These are phyloP conservation scores for Cheilosia vulpina DNA, from an alignment of 2,888 invertebrate species.

Conservation along the genomic window DNA sequence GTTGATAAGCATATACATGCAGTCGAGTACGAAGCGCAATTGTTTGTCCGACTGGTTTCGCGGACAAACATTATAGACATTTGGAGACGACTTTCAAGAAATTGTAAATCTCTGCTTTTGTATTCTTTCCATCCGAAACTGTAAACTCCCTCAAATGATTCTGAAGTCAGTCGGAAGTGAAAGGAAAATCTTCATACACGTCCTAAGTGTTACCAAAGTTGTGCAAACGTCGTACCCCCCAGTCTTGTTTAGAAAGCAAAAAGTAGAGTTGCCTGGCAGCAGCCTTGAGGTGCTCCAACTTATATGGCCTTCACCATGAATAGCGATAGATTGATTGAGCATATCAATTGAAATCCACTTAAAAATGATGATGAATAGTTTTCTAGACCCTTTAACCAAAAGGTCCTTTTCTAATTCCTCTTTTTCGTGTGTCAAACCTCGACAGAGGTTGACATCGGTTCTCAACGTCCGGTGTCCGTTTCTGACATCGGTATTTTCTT, in stretches of 20 bases:
- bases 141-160: too few species aligned
- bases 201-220: too few species aligned
- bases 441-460: conserved; percentile 49
- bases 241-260: too few species aligned
- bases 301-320: neutral
- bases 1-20: too few species aligned
- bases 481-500: conserved; percentile 40
- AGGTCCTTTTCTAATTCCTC: neutral
- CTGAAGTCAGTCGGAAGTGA: too few species aligned
- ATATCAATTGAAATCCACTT: conserved; percentile 16
- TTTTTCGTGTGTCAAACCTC: neutral
- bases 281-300: neutral
- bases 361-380: conserved; percentile 26
- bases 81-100: too few species aligned
- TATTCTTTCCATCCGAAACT: neutral
- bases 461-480: neutral
- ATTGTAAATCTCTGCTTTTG: too few species aligned
- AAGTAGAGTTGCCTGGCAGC: neutral
- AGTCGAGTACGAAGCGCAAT: too few species aligned
- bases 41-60: too few species aligned
- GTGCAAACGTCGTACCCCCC: too few species aligned
- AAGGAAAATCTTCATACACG: too few species aligned
- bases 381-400: neutral
- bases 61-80: too few species aligned
- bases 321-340: neutral